Evolutionary conservation across 2,113 vertebrate species (phyloP).

Genomic region (Neodontobutis hainanensis): DNA sequence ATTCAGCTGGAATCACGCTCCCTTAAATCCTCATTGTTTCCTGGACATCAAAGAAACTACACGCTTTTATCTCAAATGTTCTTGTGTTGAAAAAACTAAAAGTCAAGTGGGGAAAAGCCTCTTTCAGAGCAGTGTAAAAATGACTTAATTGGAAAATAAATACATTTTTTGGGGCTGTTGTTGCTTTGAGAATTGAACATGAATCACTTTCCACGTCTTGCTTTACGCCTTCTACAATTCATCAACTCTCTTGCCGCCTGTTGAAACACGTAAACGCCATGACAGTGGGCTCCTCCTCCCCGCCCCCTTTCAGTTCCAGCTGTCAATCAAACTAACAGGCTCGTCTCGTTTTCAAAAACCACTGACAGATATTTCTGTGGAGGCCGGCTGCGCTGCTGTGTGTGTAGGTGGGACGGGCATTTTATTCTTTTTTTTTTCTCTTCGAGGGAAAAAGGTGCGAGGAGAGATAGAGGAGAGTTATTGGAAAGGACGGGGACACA

Average conservation of each 20-base stretch:
- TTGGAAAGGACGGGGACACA: conserved; percentile 29
- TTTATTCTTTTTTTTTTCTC: neutral
- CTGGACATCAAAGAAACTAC: no score
- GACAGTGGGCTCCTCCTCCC: conserved; percentile 49
- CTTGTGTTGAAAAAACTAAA: no score
- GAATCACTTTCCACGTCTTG: neutral
- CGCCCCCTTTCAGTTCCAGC: conserved; percentile 29
- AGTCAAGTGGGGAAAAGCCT: no score
- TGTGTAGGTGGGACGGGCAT: neutral
- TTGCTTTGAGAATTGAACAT: neutral
- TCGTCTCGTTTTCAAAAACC: conserved; percentile 13
- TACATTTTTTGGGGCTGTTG: neutral
- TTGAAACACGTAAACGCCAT: conserved; percentile 29
- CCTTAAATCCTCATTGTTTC: no score
- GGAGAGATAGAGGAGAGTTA: conserved; percentile 58
- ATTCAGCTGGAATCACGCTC: no score
- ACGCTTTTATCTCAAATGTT: no score
- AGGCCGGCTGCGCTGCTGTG: neutral
- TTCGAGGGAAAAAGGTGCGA: conserved; percentile 41
- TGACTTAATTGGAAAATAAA: neutral
- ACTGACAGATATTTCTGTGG: neutral
- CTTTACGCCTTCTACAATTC: conserved; percentile 31
- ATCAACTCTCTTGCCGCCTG: conserved; percentile 17
- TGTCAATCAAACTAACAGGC: conserved; percentile 61
- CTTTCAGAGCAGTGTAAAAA: neutral